Conservation (phyloP, 2,113 vertebrate genomes). For the Ranitomeya imitator region DNA sequence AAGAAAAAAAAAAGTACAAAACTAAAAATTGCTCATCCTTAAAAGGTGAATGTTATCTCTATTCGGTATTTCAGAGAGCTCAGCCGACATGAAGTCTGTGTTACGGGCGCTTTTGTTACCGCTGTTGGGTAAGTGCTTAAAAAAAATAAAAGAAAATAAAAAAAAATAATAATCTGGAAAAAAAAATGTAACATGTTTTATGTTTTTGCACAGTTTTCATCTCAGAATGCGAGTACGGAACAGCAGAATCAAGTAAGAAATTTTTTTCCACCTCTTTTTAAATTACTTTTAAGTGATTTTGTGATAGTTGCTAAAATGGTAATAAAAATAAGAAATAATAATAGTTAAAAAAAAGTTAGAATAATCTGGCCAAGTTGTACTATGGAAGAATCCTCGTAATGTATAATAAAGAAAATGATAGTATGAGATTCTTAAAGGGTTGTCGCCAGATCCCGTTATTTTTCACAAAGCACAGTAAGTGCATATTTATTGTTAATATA, state of each 20-base stretch:
- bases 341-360: too few species aligned
- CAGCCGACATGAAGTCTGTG: neutral
- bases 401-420: too few species aligned
- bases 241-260: neutral
- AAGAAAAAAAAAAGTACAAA: neutral
- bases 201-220: neutral
- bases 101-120: neutral
- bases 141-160: neutral
- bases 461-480: too few species aligned
- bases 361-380: too few species aligned
- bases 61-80: neutral
- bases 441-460: too few species aligned
- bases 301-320: neutral
- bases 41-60: neutral
- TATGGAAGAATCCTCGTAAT: too few species aligned
- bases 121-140: constrained; percentile 5
- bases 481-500: too few species aligned
- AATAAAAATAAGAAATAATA: neutral
- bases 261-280: too few species aligned
- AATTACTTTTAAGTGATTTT: neutral
- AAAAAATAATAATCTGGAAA: neutral
- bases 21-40: too few species aligned
- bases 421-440: too few species aligned
- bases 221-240: neutral
- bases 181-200: neutral